Conservation (phyloP, 2,113 vertebrate species). For the Willisornis vidua region DNA sequence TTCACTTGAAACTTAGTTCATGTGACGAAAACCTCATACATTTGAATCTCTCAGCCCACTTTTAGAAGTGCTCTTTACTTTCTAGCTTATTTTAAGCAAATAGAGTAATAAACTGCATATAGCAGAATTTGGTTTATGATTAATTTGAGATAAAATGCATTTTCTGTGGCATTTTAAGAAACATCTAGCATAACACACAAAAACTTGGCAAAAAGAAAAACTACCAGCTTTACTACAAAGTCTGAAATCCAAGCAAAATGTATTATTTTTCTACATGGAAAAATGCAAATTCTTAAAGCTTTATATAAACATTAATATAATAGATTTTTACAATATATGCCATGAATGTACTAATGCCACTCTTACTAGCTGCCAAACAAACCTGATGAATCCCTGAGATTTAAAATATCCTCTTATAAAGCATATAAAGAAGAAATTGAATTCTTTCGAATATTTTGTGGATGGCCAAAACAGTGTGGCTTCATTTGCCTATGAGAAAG, state of each 20-base stretch:
- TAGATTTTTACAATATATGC: background rate
- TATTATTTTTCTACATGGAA: background rate
- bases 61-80: background rate
- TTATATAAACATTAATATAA: background rate
- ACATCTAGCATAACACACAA: background rate
- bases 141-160: background rate
- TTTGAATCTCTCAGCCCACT: background rate
- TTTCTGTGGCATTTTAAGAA: background rate
- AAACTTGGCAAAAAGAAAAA: background rate
- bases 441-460: background rate
- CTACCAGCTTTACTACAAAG: background rate
- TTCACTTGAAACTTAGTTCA: background rate
- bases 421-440: background rate
- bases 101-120: background rate
- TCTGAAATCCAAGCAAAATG: background rate
- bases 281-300: background rate
- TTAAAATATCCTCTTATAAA: background rate
- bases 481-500: background rate
- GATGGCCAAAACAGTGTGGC: background rate
- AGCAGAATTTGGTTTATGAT: background rate
- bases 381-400: background rate
- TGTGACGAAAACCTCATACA: background rate
- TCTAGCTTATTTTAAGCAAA: background rate
- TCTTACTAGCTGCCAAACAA: background rate
- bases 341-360: background rate